Evolutionary conservation across 2,888 invertebrate species (phyloP).

Genomic region (Ennomos erosarius): DNA sequence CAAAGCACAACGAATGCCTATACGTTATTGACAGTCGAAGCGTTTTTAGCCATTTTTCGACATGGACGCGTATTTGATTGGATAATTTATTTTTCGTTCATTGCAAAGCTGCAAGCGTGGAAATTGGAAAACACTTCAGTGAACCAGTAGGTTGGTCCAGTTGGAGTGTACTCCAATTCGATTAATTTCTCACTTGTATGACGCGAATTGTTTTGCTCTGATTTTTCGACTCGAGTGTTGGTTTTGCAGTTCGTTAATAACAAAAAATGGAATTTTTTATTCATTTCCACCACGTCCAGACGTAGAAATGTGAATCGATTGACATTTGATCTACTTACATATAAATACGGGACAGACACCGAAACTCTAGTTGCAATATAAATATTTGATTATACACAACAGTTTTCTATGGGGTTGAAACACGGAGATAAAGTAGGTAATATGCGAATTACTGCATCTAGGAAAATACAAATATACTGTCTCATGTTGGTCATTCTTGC

Average conservation of each 20-base stretch:
- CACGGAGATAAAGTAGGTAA: too few relatives aligned
- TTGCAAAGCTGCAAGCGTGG: slow-evolving; percentile 39
- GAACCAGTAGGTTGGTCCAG: slow-evolving; percentile 35
- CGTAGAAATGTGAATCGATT: too few relatives aligned
- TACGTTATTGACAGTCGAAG: slow-evolving; percentile 10
- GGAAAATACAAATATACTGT: too few relatives aligned
- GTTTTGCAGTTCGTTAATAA: background rate
- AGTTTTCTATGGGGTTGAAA: too few relatives aligned
- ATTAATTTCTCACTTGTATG: slow-evolving; percentile 32
- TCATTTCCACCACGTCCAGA: too few relatives aligned
- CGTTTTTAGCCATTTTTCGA: slow-evolving; percentile 14
- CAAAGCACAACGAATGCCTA: slow-evolving; percentile 7
- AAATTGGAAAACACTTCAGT: slow-evolving; percentile 42
- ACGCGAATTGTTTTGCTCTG: slow-evolving; percentile 18
- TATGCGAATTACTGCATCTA: too few relatives aligned
- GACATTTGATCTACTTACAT: too few relatives aligned
- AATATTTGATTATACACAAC: too few relatives aligned
- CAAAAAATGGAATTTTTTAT: too few relatives aligned
- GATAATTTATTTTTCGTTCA: slow-evolving; percentile 36
- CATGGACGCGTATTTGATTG: slow-evolving; percentile 21
- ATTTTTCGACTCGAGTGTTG: slow-evolving; percentile 16
- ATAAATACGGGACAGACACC: too few relatives aligned
- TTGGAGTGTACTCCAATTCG: slow-evolving; percentile 30
- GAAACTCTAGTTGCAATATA: too few relatives aligned
- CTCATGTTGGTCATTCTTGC: too few relatives aligned